Conservation (phyloP, 2,797 vertebrate genomes). For the Melanotaenia pygmaea region DNA sequence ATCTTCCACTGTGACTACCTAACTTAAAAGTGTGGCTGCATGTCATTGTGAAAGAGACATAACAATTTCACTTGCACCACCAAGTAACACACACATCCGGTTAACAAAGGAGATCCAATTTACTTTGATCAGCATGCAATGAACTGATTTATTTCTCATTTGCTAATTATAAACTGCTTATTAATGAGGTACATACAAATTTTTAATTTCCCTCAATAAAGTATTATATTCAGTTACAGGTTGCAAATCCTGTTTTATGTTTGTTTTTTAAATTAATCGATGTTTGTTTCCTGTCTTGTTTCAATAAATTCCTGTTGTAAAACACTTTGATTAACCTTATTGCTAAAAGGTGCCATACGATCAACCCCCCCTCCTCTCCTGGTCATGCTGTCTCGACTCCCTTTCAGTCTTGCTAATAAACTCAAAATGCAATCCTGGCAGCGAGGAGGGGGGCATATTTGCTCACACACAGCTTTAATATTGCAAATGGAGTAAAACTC, state of each 20-base stretch:
- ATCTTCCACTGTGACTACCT: neutral
- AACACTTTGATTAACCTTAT: neutral
- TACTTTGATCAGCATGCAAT: neutral
- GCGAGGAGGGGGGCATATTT: neutral
- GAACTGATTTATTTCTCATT: neutral
- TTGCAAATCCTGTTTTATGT: too few relatives aligned
- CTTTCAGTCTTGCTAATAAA: conserved; percentile 18
- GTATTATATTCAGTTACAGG: too few relatives aligned
- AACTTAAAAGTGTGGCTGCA: too few relatives aligned
- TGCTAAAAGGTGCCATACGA: conserved; percentile 4
- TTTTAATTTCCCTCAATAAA: neutral
- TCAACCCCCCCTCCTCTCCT: neutral
- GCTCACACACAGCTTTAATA: neutral
- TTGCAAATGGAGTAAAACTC: neutral
- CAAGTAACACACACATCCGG: neutral
- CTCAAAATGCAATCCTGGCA: conserved; percentile 4
- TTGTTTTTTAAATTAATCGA: neutral
- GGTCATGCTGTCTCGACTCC: neutral
- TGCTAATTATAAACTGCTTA: neutral
- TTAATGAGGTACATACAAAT: neutral
- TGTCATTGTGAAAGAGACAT: too few relatives aligned
- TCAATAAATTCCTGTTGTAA: neutral
- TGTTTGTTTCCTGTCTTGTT: neutral
- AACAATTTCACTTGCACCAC: neutral
- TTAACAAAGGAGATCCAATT: neutral